phyloP scores from a whole-genome alignment of 2,888 invertebrate genomes.

The Eubasilissa splendida region DNA sequence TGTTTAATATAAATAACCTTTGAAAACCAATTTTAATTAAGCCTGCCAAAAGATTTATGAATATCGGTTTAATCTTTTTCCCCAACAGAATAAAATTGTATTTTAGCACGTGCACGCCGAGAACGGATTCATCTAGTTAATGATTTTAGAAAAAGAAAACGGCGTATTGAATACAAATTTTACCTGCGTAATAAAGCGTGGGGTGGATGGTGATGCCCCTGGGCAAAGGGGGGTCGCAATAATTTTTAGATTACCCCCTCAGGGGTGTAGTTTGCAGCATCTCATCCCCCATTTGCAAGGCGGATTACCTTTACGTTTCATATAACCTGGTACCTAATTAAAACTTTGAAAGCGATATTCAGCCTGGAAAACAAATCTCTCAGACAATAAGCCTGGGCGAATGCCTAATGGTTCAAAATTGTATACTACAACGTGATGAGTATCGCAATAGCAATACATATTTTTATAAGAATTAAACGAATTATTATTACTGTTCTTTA shows the following conservation, averaged over 20 bases:
- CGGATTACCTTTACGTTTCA: constrained; percentile 46
- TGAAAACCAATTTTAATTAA: constrained; percentile 9
- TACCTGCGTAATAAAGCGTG: constrained; percentile 23
- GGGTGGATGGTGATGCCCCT: background rate
- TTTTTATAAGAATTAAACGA: too few species aligned
- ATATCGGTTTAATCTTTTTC: constrained; percentile 17
- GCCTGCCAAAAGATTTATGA: background rate
- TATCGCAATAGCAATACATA: too few species aligned
- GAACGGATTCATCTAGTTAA: constrained; percentile 17
- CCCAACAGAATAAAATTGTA: constrained; percentile 13
- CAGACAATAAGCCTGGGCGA: background rate
- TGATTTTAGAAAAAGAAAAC: constrained; percentile 21
- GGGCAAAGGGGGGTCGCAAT: constrained; percentile 34
- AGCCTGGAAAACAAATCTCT: background rate
- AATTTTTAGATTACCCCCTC: constrained; percentile 53
- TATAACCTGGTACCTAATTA: constrained; percentile 57
- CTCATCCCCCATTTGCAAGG: constrained; percentile 11
- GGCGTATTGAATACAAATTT: constrained; percentile 18
- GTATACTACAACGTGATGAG: background rate
- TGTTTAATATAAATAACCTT: too few species aligned
- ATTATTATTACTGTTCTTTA: too few species aligned
- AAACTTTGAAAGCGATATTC: constrained; percentile 55
- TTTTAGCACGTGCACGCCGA: constrained; percentile 15
- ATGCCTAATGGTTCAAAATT: background rate
- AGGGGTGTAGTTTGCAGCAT: constrained; percentile 45